Percentiles rank a stretch among this genome's conserved stretches.
phyloP scores from a whole-genome alignment of 2,113 vertebrate species.

The Oreochromis aureus region DNA sequence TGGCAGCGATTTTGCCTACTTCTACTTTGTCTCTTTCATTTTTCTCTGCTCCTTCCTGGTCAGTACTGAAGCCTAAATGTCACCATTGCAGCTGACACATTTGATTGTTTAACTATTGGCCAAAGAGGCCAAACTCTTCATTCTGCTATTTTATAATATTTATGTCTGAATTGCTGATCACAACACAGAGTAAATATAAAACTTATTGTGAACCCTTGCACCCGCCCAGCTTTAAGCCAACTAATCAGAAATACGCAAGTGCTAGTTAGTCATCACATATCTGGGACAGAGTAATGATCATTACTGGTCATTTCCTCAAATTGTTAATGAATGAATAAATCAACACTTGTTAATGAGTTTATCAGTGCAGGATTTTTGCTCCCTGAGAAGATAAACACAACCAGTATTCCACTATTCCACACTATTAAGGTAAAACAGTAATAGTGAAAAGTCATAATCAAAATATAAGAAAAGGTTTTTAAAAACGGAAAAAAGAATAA shows the following conservation, averaged over 20 bases:
- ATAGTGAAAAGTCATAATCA: not conserved
- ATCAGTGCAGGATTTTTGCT: not conserved
- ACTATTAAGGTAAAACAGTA: too few species aligned
- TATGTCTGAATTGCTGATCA: not conserved
- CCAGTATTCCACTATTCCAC: too few species aligned
- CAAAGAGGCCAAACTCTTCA: not conserved
- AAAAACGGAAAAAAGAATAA: too few species aligned
- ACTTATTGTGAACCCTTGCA: not conserved
- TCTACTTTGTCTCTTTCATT: conserved; percentile 98
- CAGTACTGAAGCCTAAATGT: conserved; percentile 49
- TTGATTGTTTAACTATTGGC: not conserved
- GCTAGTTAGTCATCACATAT: not conserved
- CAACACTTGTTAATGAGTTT: not conserved
- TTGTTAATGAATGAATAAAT: not conserved
- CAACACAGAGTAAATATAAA: not conserved
- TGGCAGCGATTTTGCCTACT: conserved; percentile 94
- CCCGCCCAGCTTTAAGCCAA: not conserved
- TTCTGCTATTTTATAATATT: not conserved
- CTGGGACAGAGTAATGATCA: not conserved
- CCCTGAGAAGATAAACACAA: not conserved
- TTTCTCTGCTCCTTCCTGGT: conserved; percentile 98
- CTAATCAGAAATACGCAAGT: not conserved
- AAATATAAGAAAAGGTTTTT: not conserved
- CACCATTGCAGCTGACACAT: not conserved
- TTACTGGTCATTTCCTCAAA: not conserved